phyloP scores from a whole-genome alignment of 30 jellyfish, hydroid and myxozoan genomes.

The Chrysaora quinquecirrha region DNA sequence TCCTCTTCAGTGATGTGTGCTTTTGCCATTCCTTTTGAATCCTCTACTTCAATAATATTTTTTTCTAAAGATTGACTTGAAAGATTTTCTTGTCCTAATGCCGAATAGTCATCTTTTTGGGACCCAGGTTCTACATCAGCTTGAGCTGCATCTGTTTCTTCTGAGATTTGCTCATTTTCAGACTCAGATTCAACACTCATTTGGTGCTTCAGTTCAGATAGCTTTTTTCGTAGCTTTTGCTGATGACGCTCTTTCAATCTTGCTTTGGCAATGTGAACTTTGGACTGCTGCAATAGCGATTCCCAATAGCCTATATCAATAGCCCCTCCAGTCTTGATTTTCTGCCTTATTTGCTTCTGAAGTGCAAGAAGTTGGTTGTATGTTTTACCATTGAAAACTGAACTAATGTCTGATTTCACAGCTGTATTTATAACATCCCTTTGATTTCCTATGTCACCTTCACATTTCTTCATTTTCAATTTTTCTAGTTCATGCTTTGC shows the following conservation, averaged over 20 bases:
- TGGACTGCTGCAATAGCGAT: slow-evolving; percentile 84
- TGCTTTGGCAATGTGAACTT: slow-evolving; percentile 91
- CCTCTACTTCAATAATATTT: neutral
- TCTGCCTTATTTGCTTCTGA: slow-evolving; percentile 83
- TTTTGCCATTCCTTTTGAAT: neutral
- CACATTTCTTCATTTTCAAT: slow-evolving; percentile 50
- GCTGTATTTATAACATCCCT: slow-evolving; percentile 96
- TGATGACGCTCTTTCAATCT: slow-evolving; percentile 91
- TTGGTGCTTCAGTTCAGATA: slow-evolving; percentile 67
- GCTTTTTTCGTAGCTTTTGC: slow-evolving; percentile 60
- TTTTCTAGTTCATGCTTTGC: slow-evolving; percentile 82
- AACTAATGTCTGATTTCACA: slow-evolving; percentile 77
- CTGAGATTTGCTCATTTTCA: neutral
- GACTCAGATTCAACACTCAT: slow-evolving; percentile 7
- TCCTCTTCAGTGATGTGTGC: slow-evolving; percentile 57
- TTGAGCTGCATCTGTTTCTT: slow-evolving; percentile 14
- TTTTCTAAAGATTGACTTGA: neutral
- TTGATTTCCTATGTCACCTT: slow-evolving; percentile 69
- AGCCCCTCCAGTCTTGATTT: slow-evolving; percentile 94
- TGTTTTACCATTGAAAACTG: slow-evolving; percentile 83
- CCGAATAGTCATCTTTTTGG: slow-evolving; percentile 17
- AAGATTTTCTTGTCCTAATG: neutral
- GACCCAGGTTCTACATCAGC: slow-evolving; percentile 18
- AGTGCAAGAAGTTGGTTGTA: slow-evolving; percentile 81
- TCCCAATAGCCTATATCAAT: slow-evolving; percentile 99